A percentile compares a stretch with the other conserved stretches of the same genome.
These are phyloP conservation scores for Smittia sp. DNA, from an alignment of 2,888 invertebrate genomes.

Conservation along the genomic window DNA sequence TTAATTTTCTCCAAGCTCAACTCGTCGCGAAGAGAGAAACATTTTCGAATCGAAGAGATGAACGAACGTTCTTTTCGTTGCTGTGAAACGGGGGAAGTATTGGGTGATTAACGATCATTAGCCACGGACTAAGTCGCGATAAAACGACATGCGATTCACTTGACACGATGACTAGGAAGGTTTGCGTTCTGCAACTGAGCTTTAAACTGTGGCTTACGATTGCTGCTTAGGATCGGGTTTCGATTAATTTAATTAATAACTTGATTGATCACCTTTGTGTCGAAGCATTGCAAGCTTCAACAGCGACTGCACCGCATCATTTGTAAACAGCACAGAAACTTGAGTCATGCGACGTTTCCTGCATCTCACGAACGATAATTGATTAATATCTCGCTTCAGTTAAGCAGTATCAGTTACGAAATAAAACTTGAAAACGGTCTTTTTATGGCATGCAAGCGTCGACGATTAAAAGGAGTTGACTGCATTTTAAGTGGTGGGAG, in stretches of 20 bases:
- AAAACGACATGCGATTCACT: not conserved
- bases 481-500: not conserved
- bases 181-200: no score
- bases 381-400: not conserved
- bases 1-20: constrained; percentile 31
- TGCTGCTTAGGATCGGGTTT: no score
- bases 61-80: not conserved
- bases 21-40: not conserved
- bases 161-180: not conserved
- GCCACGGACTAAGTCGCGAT: constrained; percentile 32
- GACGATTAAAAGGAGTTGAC: not conserved
- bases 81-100: not conserved
- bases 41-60: not conserved
- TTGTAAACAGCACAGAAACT: no score
- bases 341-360: no score
- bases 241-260: no score
- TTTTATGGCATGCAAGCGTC: not conserved
- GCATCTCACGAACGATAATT: no score
- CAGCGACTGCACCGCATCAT: no score
- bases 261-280: no score
- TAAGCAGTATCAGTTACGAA: not conserved
- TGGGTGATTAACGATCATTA: constrained; percentile 33
- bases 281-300: no score
- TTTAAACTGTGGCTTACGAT: no score
- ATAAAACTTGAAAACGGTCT: not conserved